These are phyloP conservation scores for Bambusicola thoracicus DNA, from an alignment of 2,113 vertebrate species.

Conservation along the genomic window DNA sequence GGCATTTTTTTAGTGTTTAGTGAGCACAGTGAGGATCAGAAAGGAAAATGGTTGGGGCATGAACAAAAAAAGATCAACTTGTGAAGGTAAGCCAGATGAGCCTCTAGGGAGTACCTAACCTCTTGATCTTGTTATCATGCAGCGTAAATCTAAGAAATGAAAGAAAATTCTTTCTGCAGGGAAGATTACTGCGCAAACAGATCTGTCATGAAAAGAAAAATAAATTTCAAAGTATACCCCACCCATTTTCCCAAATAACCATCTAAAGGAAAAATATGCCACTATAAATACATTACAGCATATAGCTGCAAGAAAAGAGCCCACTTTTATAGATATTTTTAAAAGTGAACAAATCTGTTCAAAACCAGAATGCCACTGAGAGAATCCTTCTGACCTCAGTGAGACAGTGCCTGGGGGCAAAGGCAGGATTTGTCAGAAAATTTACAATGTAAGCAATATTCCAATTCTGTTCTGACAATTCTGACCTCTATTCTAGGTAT, in stretches of 20 bases:
- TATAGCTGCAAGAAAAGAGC: not conserved
- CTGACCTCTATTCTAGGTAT: not conserved
- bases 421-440: not conserved
- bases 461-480: not conserved
- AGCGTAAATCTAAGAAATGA: conserved; percentile 15
- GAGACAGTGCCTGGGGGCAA: not conserved
- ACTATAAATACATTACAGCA: not conserved
- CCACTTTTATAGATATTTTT: not conserved
- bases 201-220: conserved; percentile 10
- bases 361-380: not conserved
- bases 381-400: not conserved
- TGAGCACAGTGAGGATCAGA: not conserved
- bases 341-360: not conserved
- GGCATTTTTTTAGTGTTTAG: not conserved
- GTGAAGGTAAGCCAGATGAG: conserved; percentile 38
- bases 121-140: conserved; percentile 43
- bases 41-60: not conserved
- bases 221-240: not conserved
- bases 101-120: conserved; percentile 22
- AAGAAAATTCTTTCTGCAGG: not conserved
- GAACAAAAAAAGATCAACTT: not conserved
- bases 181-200: conserved; percentile 7
- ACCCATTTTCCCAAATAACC: conserved; percentile 1
- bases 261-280: not conserved
- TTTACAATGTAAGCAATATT: not conserved